These are phyloP conservation scores for Aphidius gifuensis DNA, from an alignment of 1,140 invertebrate genomes.

Conservation along the genomic window DNA sequence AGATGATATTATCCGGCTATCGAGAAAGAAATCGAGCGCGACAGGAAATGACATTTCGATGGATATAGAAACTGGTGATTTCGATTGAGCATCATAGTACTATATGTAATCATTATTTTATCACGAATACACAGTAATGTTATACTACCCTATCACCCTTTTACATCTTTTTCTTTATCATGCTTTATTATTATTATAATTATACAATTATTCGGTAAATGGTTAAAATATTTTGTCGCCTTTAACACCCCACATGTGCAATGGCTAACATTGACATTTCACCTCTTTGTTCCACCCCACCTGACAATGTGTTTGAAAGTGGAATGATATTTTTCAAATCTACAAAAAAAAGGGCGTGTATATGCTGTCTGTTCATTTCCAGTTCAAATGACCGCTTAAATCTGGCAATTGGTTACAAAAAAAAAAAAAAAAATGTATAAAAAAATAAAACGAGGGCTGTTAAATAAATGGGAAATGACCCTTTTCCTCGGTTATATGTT, in stretches of 20 bases:
- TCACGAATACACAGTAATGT: too few relatives aligned
- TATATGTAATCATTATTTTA: too few relatives aligned
- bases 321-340: slow-evolving; percentile 41
- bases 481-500: too few relatives aligned
- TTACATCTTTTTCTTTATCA: too few relatives aligned
- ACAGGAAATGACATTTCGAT: slow-evolving; percentile 11
- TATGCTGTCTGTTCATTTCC: slow-evolving; percentile 30
- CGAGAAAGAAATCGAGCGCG: slow-evolving; percentile 19
- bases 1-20: slow-evolving; percentile 18
- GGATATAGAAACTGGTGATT: too few relatives aligned
- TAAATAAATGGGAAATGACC: too few relatives aligned
- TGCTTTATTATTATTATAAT: too few relatives aligned
- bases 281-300: not conserved
- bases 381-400: slow-evolving; percentile 27
- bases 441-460: slow-evolving; percentile 2
- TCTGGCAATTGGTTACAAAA: not conserved
- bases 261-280: too few relatives aligned
- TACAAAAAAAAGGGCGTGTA: slow-evolving; percentile 18
- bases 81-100: not conserved
- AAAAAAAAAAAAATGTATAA: slow-evolving; percentile 2
- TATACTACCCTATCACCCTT: too few relatives aligned
- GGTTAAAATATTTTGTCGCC: too few relatives aligned
- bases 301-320: not conserved
- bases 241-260: too few relatives aligned
- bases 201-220: too few relatives aligned